phyloP scores from a whole-genome alignment of 1,140 invertebrate genomes.

The Zophobas morio region DNA sequence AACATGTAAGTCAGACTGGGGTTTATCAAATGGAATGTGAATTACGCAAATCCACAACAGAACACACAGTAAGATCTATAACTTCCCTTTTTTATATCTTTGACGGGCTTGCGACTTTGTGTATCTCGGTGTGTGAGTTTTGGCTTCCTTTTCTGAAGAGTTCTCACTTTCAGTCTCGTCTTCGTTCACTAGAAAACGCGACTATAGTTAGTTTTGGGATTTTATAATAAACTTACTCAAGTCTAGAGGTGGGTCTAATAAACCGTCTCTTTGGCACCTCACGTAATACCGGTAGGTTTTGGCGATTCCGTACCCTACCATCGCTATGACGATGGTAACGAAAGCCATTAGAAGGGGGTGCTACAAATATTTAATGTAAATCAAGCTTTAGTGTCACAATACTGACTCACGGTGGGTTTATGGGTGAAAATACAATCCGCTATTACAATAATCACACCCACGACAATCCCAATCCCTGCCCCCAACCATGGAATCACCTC shows the following conservation, averaged over 20 bases:
- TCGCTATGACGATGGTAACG: constrained; percentile 73
- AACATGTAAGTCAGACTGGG: constrained; percentile 5
- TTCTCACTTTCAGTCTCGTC: constrained; percentile 56
- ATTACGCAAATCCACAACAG: neutral
- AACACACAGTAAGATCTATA: constrained; percentile 57
- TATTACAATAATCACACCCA: constrained; percentile 80
- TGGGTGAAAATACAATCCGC: constrained; percentile 78
- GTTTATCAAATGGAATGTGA: constrained; percentile 10
- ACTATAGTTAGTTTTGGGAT: constrained; percentile 25
- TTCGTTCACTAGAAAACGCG: constrained; percentile 56
- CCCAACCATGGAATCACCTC: constrained; percentile 84
- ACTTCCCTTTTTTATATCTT: constrained; percentile 79
- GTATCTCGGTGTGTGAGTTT: constrained; percentile 69
- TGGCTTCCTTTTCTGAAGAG: constrained; percentile 59
- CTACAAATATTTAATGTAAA: constrained; percentile 63
- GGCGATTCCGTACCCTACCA: constrained; percentile 73
- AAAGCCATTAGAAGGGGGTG: constrained; percentile 75
- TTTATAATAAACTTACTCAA: constrained; percentile 60
- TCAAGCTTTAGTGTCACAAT: constrained; percentile 7
- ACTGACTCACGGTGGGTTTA: constrained; percentile 76
- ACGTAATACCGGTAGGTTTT: constrained; percentile 72
- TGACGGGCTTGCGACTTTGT: constrained; percentile 80
- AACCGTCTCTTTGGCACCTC: constrained; percentile 70
- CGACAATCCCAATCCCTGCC: constrained; percentile 79
- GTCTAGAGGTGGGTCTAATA: constrained; percentile 73